Base-by-base conservation (phyloP, 2,888 invertebrate species). In the Ditylenchus weischeri region DNA sequence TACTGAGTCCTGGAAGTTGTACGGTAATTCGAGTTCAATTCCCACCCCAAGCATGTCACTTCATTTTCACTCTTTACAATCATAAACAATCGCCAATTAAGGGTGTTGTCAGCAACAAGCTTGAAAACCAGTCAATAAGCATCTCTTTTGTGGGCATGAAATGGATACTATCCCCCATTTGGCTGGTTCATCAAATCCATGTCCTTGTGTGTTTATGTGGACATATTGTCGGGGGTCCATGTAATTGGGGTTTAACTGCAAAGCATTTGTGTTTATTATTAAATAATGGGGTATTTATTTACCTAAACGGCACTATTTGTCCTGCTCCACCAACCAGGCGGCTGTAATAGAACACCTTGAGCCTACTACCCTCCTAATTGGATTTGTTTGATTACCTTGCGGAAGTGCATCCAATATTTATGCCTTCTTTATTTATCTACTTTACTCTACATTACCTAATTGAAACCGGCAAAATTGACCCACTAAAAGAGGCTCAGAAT, bases 251-350 rank as follows among this genome's bases (percentile, higher is more conserved):
- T 51, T 51, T n/a, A 51, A 15, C 51, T 51, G 19, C 19, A 51
- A 51, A n/a, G 51, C 8, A 51, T 23, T 51, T 23, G 51, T 51
- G 51, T 51, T 51, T 51, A 51, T 38, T 38, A 38, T 51, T 51
- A 51, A 51, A 51, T 51, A 51, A 51, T 51, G 51, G 51, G 51
- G 51, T 51, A 51, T 51, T 51, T 51, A 51, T 51, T 51, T 51
- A 51, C 51, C 51, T 51, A 51, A 51, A 51, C 51, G 51, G 23
- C 51, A n/a, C 51, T 51, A 51, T 51, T 21, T 51, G 23, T 51
- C 51, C 51, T 23, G 13, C 10, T 21, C 8, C 7, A 23, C 7
- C 51, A 21, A n/a, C 7, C 19, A 51, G 23, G 51, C 19, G 51
- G 51, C 23, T 51, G 51, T 51, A 51, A 51, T 51, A 51, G 51